Percentiles rank a stretch among this genome's conserved stretches.
phyloP scores from a whole-genome alignment of 2,888 invertebrate species.

The Pollenia amentaria region DNA sequence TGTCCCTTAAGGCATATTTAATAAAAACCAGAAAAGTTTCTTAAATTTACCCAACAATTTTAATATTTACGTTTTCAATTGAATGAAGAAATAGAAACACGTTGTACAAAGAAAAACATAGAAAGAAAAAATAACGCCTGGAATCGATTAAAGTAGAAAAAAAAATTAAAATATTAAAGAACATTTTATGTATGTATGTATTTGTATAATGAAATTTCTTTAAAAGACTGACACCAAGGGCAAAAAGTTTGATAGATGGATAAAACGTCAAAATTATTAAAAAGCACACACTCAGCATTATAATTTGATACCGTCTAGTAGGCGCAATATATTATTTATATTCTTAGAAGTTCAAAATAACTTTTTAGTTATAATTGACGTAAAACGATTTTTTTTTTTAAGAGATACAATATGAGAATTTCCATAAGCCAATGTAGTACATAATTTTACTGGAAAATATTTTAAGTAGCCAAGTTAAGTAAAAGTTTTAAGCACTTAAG shows the following conservation, averaged over 20 bases:
- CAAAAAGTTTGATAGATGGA: neutral
- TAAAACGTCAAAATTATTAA: constrained; percentile 2
- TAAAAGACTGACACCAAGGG: neutral
- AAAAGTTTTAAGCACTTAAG: no score
- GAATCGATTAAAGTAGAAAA: neutral
- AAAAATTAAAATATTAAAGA: constrained; percentile 14
- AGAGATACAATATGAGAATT: no score
- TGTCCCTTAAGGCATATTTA: no score
- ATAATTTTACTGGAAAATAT: no score
- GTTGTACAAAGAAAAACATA: neutral
- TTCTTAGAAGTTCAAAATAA: neutral
- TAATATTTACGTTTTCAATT: neutral
- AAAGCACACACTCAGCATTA: neutral
- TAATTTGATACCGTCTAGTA: constrained; percentile 24
- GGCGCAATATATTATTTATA: neutral
- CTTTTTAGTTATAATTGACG: neutral
- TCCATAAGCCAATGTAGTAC: no score
- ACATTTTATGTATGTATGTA: neutral
- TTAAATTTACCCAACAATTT: no score
- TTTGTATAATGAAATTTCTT: neutral
- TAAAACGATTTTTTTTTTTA: no score
- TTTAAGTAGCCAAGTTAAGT: no score
- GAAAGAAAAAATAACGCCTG: constrained; percentile 13
- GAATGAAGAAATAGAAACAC: no score
- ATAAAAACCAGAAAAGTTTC: no score